A percentile compares a stretch with the other conserved stretches of the same genome.
Evolutionary conservation across 2,113 vertebrate genomes (phyloP).

Genomic region (Hyaena hyaena): DNA sequence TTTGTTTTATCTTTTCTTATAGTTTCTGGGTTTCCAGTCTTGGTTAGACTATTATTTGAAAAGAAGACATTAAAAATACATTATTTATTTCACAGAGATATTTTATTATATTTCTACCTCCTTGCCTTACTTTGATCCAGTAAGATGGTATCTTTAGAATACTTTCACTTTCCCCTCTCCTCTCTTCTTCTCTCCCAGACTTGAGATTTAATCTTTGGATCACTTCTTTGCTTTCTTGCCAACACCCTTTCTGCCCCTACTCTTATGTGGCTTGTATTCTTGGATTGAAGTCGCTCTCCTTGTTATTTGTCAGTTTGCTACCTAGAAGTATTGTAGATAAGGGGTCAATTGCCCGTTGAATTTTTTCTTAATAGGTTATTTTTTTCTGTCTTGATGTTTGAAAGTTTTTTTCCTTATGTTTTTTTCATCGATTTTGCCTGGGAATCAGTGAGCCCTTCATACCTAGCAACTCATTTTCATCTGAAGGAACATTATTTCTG

Average conservation of each 20-base stretch:
- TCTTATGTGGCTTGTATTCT: neutral
- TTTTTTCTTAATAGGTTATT: neutral
- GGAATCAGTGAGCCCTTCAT: neutral
- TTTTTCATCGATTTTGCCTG: neutral
- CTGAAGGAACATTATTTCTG: neutral
- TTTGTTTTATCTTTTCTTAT: neutral
- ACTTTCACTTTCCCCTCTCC: neutral
- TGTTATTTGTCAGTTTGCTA: neutral
- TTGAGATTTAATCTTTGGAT: neutral
- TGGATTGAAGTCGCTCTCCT: neutral
- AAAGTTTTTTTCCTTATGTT: neutral
- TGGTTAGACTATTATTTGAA: neutral
- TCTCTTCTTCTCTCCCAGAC: neutral
- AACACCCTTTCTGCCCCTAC: neutral
- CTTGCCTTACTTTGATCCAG: neutral
- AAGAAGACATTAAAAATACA: neutral
- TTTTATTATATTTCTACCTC: neutral
- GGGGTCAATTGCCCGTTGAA: neutral
- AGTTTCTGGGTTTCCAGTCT: neutral
- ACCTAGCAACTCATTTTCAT: neutral
- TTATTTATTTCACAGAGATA: neutral
- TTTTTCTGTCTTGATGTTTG: neutral
- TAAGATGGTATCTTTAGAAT: neutral
- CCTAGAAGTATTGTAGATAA: neutral
- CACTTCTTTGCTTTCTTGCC: neutral